phyloP scores from a whole-genome alignment of 2,888 invertebrate species.

The Agrochola macilenta region DNA sequence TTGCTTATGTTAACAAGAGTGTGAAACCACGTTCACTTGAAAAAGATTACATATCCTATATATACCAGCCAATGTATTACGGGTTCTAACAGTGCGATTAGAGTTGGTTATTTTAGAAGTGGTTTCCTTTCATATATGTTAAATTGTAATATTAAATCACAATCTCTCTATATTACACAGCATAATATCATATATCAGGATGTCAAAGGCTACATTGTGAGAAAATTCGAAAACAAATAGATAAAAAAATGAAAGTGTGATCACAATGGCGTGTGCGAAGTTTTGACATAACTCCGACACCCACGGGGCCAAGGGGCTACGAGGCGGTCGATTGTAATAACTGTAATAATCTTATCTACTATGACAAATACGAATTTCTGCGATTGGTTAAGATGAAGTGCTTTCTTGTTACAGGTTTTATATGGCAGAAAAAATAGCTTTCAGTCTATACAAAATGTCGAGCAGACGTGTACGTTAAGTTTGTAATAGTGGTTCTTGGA shows the following conservation, averaged over 20 bases:
- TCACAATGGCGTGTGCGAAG: conserved; percentile 38
- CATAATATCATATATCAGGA: conserved; percentile 14
- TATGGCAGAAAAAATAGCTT: too few species aligned
- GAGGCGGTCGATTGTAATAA: conserved; percentile 37
- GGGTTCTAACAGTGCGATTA: neutral
- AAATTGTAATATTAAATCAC: neutral
- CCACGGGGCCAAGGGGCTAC: conserved; percentile 50
- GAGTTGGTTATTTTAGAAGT: neutral
- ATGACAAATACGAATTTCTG: conserved; percentile 48
- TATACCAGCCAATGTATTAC: neutral
- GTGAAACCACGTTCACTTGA: too few species aligned
- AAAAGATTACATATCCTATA: neutral
- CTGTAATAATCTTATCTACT: conserved; percentile 55
- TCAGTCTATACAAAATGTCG: neutral
- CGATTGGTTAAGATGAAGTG: conserved; percentile 46
- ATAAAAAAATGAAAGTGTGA: conserved; percentile 63
- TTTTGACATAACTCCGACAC: conserved; percentile 57
- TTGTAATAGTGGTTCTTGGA: neutral
- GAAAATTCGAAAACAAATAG: conserved; percentile 56
- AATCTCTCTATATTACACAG: neutral
- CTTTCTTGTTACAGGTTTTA: conserved; percentile 6
- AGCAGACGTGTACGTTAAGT: neutral
- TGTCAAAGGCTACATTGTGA: conserved; percentile 48
- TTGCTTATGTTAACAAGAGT: neutral
- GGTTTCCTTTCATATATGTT: neutral